Conservation (phyloP, 2,113 vertebrate species). For the Centropus unirufus region DNA sequence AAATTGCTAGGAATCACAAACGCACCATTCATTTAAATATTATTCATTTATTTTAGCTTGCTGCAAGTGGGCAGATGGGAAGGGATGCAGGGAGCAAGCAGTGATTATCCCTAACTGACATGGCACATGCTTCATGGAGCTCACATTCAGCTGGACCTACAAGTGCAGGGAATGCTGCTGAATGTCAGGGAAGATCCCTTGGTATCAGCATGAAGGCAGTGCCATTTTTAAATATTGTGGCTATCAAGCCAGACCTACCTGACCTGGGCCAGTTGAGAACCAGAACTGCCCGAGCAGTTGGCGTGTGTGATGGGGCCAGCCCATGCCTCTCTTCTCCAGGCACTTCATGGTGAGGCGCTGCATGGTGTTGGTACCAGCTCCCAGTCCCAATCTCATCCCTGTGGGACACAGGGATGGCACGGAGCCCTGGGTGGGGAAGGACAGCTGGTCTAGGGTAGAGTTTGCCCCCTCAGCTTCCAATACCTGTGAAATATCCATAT, state of each 20-base stretch:
- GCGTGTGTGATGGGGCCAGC: background rate
- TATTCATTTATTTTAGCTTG: background rate
- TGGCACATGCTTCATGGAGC: background rate
- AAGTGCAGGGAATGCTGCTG: fast-evolving
- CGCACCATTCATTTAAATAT: background rate
- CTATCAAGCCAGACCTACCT: fast-evolving
- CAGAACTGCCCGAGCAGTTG: background rate
- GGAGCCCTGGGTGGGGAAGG: background rate
- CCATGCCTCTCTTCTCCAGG: background rate
- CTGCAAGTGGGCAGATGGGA: background rate
- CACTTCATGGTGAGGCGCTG: background rate
- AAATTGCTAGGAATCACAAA: constrained; percentile 18
- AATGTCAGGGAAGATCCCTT: background rate
- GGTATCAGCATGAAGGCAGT: background rate
- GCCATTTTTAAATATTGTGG: background rate
- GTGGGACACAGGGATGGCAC: background rate
- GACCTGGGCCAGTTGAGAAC: fast-evolving
- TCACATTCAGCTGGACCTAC: background rate
- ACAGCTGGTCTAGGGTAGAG: background rate
- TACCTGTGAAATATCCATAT: fast-evolving
- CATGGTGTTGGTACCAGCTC: fast-evolving
- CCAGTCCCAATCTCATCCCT: fast-evolving
- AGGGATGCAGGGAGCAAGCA: background rate
- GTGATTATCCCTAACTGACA: background rate
- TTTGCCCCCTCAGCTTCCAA: background rate